Evolutionary conservation across 1,140 invertebrate genomes (phyloP).

Genomic region (Trichomalopsis sarcophagae): DNA sequence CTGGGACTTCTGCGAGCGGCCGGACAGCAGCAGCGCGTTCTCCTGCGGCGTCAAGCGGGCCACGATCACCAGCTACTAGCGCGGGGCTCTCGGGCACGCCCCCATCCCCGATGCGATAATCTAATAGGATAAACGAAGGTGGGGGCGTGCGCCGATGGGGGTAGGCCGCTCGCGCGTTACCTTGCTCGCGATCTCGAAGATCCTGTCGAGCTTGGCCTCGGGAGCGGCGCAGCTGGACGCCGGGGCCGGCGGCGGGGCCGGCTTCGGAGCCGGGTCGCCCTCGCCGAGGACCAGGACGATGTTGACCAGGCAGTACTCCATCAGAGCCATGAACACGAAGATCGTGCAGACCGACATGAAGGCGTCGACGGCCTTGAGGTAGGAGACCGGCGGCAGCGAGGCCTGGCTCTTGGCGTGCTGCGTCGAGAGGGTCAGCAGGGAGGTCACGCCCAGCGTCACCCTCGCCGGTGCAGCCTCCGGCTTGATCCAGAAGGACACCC

Average conservation of each 20-base stretch:
- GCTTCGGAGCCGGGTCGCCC: conserved; percentile 71
- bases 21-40: conserved; percentile 75
- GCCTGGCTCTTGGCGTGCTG: conserved; percentile 94
- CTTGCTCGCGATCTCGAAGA: conserved; percentile 76
- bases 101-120: neutral
- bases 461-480: conserved; percentile 91
- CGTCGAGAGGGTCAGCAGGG: conserved; percentile 91
- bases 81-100: neutral
- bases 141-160: neutral
- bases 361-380: conserved; percentile 91
- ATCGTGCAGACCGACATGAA: conserved; percentile 95
- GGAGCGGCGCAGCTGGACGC: conserved; percentile 55
- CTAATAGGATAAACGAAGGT: no score
- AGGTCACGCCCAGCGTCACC: conserved; percentile 93
- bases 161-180: conserved; percentile 56
- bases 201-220: conserved; percentile 75
- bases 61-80: neutral
- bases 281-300: conserved; percentile 88
- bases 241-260: conserved; percentile 64
- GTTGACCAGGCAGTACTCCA: conserved; percentile 95
- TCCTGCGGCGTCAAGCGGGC: conserved; percentile 71
- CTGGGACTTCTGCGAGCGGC: conserved; percentile 72
- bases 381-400: conserved; percentile 90
- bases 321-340: conserved; percentile 94
- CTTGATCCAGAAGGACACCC: conserved; percentile 96